These are phyloP conservation scores for Brenthis hecate DNA, from an alignment of 2,888 invertebrate species.

Conservation along the genomic window DNA sequence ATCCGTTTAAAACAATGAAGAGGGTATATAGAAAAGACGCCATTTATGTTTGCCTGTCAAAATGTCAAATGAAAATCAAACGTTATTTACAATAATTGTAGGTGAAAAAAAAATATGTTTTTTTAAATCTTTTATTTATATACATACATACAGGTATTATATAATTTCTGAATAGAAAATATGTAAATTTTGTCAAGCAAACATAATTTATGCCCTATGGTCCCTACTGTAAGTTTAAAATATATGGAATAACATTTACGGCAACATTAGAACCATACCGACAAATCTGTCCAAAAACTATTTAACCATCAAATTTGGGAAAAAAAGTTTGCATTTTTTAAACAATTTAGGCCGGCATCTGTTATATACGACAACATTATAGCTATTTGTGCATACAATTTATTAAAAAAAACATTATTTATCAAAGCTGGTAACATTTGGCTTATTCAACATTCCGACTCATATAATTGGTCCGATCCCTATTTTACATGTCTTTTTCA, in stretches of 20 bases:
- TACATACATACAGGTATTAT: constrained; percentile 26
- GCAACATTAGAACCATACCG: constrained; percentile 45
- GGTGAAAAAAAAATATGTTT: constrained; percentile 10
- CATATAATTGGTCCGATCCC: constrained; percentile 66
- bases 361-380: constrained; percentile 28
- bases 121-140: constrained; percentile 19
- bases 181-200: constrained; percentile 45
- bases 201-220: constrained; percentile 70
- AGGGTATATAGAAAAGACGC: constrained; percentile 59
- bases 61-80: constrained; percentile 8
- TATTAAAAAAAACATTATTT: constrained; percentile 8
- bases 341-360: constrained; percentile 25
- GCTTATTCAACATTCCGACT: constrained; percentile 28
- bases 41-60: constrained; percentile 54
- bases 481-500: constrained; percentile 70
- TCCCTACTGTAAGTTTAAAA: constrained; percentile 70
- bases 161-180: background rate
- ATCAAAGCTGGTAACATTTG: constrained; percentile 27
- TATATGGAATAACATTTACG: constrained; percentile 52
- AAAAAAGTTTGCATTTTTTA: constrained; percentile 6
- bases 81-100: constrained; percentile 9
- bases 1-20: constrained; percentile 53
- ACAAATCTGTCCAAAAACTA: constrained; percentile 40
- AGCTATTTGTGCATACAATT: constrained; percentile 29
- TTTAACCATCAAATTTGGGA: background rate